Percentiles rank a stretch among this genome's conserved stretches.
Evolutionary conservation across 2,797 vertebrate species (phyloP).

Genomic region (Sarcophilus harrisii): DNA sequence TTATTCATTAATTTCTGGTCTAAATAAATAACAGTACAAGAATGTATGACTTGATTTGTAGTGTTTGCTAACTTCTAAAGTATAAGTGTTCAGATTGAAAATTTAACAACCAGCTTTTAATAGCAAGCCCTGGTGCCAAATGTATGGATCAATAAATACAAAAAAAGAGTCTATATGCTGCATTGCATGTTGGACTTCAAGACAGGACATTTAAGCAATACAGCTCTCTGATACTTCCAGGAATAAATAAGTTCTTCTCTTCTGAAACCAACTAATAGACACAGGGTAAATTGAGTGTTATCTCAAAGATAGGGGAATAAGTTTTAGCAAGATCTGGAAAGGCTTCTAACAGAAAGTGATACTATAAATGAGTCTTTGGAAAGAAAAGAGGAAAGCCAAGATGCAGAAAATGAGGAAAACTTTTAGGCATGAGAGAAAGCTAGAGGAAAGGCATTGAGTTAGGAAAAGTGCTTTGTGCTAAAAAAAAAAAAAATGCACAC

Average conservation of each 20-base stretch:
- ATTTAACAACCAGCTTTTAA: background rate
- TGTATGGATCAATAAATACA: background rate
- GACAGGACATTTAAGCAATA: background rate
- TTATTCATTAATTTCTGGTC: background rate
- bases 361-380: too few species aligned
- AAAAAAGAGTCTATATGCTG: background rate
- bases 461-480: background rate
- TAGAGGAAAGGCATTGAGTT: background rate
- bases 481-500: too few species aligned
- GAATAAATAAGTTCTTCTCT: background rate
- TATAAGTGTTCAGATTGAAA: background rate
- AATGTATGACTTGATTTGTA: background rate
- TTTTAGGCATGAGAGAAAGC: background rate
- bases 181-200: background rate
- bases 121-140: background rate
- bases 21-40: background rate
- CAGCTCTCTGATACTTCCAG: background rate
- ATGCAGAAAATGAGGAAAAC: background rate
- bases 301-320: background rate
- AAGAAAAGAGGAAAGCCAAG: background rate
- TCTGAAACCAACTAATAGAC: background rate
- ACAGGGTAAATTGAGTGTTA: background rate
- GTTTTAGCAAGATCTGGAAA: background rate
- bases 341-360: too few species aligned
- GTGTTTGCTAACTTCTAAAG: background rate